These are phyloP conservation scores for Nanorana parkeri DNA, from an alignment of 2,113 vertebrate species.

Conservation along the genomic window DNA sequence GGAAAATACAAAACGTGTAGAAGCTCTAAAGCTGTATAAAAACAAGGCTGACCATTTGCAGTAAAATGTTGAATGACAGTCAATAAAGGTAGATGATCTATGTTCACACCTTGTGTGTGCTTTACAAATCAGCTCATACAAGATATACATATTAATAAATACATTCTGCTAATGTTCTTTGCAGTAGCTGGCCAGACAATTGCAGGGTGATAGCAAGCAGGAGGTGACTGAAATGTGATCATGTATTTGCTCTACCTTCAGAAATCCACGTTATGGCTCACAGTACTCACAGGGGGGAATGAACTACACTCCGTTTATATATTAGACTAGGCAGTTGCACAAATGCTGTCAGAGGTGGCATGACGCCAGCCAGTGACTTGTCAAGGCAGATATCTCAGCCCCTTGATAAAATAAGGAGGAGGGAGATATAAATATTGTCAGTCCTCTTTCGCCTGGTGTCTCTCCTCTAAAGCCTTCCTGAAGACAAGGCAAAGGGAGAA, in stretches of 20 bases:
- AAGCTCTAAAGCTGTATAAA: no score
- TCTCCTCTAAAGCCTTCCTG: neutral
- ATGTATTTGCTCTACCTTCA: neutral
- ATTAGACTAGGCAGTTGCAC: neutral
- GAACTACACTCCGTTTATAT: neutral
- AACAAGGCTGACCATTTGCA: no score
- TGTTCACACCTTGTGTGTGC: no score
- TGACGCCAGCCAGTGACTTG: slow-evolving; percentile 50
- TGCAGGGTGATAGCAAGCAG: neutral
- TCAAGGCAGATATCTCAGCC: slow-evolving; percentile 38
- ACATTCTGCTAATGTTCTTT: no score
- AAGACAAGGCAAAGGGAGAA: neutral
- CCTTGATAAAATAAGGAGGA: neutral
- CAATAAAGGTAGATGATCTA: no score
- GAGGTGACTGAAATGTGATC: neutral
- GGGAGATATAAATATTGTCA: slow-evolving; percentile 17
- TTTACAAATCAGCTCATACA: no score
- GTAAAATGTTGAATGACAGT: no score
- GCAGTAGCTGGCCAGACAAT: no score
- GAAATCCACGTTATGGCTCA: neutral
- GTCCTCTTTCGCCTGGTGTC: neutral
- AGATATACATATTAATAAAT: no score
- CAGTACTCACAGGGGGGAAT: neutral
- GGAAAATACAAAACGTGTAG: no score
- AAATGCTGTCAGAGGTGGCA: slow-evolving; percentile 3